phyloP scores from a whole-genome alignment of 2,888 invertebrate genomes.

The Ectobius pallidus region DNA sequence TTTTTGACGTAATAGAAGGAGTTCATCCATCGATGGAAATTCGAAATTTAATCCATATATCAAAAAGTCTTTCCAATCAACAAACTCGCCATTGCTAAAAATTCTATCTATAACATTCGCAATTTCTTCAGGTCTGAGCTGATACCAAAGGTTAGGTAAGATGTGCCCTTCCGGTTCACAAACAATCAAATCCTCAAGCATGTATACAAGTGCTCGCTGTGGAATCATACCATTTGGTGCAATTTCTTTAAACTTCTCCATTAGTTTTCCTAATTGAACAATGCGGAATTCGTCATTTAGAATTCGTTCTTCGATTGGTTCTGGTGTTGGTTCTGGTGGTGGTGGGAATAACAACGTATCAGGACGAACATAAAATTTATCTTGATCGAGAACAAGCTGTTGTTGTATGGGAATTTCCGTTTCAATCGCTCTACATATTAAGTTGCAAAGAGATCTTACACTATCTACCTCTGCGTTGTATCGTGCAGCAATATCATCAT shows the following conservation, averaged over 20 bases:
- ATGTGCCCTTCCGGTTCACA: constrained; percentile 58
- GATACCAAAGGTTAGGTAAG: constrained; percentile 48
- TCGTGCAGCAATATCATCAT: constrained; percentile 58
- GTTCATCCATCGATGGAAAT: constrained; percentile 61
- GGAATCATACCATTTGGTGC: constrained; percentile 55
- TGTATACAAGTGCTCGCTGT: constrained; percentile 59
- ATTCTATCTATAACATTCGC: constrained; percentile 56
- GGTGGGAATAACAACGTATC: constrained; percentile 46
- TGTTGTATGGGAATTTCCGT: constrained; percentile 57
- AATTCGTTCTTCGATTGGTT: constrained; percentile 41
- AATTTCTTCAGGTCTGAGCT: constrained; percentile 56
- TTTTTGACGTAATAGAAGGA: constrained; percentile 58
- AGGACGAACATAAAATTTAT: constrained; percentile 58
- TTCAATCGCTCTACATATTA: constrained; percentile 55
- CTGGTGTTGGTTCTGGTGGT: constrained; percentile 27
- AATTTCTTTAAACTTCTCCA: constrained; percentile 45
- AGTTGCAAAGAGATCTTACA: constrained; percentile 49
- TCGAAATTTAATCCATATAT: constrained; percentile 63
- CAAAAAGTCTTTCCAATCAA: constrained; percentile 72
- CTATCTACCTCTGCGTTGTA: constrained; percentile 55
- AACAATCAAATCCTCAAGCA: constrained; percentile 60
- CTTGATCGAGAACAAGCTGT: constrained; percentile 58
- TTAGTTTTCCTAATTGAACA: constrained; percentile 49
- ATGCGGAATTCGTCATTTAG: constrained; percentile 49
- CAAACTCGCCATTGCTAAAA: constrained; percentile 62